Evolutionary conservation across 2,888 invertebrate genomes (phyloP).

Genomic region (Nematopogon swammerdamellus): DNA sequence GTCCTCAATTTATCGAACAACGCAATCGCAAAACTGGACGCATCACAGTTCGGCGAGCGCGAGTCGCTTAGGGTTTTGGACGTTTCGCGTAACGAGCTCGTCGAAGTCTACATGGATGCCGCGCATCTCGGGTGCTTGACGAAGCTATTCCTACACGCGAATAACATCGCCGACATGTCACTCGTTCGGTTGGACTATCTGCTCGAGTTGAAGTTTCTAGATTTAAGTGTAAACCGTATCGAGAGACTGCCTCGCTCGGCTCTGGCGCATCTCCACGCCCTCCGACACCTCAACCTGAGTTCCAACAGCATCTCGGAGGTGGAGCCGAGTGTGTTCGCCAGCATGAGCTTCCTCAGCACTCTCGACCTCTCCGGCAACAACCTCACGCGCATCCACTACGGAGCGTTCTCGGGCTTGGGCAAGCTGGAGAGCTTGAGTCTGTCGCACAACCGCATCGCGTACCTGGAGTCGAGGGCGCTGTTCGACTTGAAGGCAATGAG

Average conservation of each 20-base stretch:
- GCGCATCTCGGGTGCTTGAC: not conserved
- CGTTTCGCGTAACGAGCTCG: not conserved
- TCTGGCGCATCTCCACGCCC: not conserved
- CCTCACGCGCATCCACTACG: not conserved
- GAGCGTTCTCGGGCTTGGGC: not conserved
- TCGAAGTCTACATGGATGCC: not conserved
- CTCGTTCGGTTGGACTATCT: not conserved
- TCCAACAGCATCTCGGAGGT: not conserved
- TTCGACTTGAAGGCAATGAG: not conserved
- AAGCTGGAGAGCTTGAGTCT: not conserved
- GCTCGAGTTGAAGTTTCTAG: not conserved
- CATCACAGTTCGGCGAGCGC: not conserved
- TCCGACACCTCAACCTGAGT: not conserved
- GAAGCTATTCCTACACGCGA: not conserved
- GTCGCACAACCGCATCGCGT: not conserved
- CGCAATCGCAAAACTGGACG: not conserved
- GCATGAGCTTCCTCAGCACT: not conserved
- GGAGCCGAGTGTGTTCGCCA: not conserved
- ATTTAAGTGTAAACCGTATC: not conserved
- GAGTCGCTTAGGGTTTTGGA: not conserved
- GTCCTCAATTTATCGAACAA: not conserved
- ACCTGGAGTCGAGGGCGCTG: not conserved
- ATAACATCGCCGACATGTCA: not conserved
- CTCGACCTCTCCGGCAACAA: not conserved
- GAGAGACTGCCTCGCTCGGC: not conserved